Evolutionary conservation across 2,113 vertebrate species (phyloP), one percentile per base, ranked within the genome.

Genomic region (Noturus placidus): DNA sequence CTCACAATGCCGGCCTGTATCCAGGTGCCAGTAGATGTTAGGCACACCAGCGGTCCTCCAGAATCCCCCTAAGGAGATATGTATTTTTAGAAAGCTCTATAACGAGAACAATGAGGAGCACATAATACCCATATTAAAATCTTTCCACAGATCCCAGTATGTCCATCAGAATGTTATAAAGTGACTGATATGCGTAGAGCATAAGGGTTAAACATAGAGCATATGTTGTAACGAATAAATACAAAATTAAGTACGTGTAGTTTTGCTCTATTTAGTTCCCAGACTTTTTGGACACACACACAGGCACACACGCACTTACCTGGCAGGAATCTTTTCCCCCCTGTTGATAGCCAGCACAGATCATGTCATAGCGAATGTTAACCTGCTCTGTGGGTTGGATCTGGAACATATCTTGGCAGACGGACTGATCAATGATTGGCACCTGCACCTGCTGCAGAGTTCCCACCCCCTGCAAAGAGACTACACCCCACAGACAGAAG

Each of bases 1-100:
- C 95, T 96, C 89, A 96, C 95, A 72, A 96, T 93, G 1, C 95
- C 95, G 0, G 93, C 95, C 89, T 96, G 95, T n/a, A 96, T 90
- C 95, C 95, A 96, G 33, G 92, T 93, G 42, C 93, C 92, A 27
- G 93, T 94, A 7, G 89, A 52, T 92, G 93, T 92, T 80, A 88
- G 77, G 87, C 95, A 96, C 42, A 95, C 94, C 14, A 96, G 92
- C 0, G 95, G 95, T 9, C 95, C 95, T 25, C 95, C 95, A 15
- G 95, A 96, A 87, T 96, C 95, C 0, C 95, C 95, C 95, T 96
- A 83, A 30, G 27, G 63, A 74, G 5, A 25, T 13, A 19, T 35
- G 30, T n/a, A 56, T 56, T 19, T 50, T 50, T 6, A 56, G 15
- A 8, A 19, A 87, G 14, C 8, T 22, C 59, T 30, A 46, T 42